Evolutionary conservation across 2,888 invertebrate genomes (phyloP).

Genomic region (Cordilura impudica): DNA sequence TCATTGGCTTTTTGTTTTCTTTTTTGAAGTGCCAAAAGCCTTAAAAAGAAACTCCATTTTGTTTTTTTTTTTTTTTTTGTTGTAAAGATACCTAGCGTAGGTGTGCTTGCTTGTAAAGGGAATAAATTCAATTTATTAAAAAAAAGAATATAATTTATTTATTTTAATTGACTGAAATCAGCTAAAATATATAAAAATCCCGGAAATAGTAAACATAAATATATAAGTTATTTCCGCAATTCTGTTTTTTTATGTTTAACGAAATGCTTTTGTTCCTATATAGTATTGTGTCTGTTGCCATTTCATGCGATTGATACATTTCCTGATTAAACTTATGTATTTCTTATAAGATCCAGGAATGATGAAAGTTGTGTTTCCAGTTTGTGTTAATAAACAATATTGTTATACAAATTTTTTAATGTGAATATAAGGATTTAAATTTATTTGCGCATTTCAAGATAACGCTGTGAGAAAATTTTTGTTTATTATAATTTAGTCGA

Average conservation of each 20-base stretch:
- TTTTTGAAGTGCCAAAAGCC: constrained; percentile 11
- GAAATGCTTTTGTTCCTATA: background rate
- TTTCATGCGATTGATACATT: too few species aligned
- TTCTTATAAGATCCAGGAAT: too few species aligned
- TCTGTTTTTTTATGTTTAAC: background rate
- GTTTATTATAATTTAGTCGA: background rate
- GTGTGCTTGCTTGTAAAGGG: too few species aligned
- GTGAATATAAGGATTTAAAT: too few species aligned
- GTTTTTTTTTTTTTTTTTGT: constrained; percentile 36
- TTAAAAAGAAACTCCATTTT: constrained; percentile 54
- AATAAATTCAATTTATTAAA: background rate
- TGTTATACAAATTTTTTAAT: too few species aligned
- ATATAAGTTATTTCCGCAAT: constrained; percentile 38
- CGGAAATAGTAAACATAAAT: constrained; percentile 40
- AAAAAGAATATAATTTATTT: background rate
- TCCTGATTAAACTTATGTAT: too few species aligned
- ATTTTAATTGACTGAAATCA: too few species aligned
- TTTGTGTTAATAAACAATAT: too few species aligned
- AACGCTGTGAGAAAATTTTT: too few species aligned
- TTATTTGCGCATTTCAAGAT: too few species aligned
- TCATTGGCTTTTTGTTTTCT: background rate
- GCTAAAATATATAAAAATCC: background rate
- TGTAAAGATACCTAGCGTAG: background rate
- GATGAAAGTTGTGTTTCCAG: too few species aligned
- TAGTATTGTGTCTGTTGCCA: background rate